These are phyloP conservation scores for Acrossocheilus wenchowensis DNA, from an alignment of 2,797 vertebrate genomes.

Conservation along the genomic window DNA sequence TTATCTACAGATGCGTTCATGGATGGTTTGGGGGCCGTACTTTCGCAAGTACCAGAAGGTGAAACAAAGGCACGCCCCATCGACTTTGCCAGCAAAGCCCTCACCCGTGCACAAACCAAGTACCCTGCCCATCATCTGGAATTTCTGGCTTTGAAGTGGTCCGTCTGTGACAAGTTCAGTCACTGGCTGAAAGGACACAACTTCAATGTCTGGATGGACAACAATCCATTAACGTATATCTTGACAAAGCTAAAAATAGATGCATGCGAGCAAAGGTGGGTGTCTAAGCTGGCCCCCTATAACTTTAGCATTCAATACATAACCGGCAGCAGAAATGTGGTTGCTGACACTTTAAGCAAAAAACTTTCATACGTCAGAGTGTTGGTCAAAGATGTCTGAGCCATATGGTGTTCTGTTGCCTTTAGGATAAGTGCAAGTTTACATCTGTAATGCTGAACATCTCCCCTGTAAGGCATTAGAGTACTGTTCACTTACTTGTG, in stretches of 20 bases:
- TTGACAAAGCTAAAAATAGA: neutral
- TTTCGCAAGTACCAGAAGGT: neutral
- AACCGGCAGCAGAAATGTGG: neutral
- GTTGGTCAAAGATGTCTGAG: neutral
- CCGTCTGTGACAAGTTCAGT: slow-evolving; percentile 30
- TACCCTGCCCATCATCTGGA: slow-evolving; percentile 36
- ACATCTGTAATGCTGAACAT: neutral
- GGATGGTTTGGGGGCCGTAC: neutral
- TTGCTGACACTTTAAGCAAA: too few species aligned
- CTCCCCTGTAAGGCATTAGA: neutral
- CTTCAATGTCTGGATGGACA: neutral
- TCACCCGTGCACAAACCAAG: neutral
- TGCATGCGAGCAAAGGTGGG: neutral
- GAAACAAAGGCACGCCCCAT: slow-evolving; percentile 32
- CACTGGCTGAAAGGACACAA: slow-evolving; percentile 40
- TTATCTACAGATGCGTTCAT: slow-evolving; percentile 25
- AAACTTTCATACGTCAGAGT: too few species aligned
- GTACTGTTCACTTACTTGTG: neutral
- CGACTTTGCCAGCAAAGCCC: slow-evolving; percentile 40
- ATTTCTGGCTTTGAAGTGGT: slow-evolving; percentile 40
- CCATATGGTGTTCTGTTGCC: neutral
- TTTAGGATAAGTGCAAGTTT: neutral
- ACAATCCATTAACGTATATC: neutral
- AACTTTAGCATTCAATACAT: neutral
- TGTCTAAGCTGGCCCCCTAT: neutral